Base-by-base conservation (phyloP, 2,797 vertebrate genomes). In the Pempheris klunzingeri region DNA sequence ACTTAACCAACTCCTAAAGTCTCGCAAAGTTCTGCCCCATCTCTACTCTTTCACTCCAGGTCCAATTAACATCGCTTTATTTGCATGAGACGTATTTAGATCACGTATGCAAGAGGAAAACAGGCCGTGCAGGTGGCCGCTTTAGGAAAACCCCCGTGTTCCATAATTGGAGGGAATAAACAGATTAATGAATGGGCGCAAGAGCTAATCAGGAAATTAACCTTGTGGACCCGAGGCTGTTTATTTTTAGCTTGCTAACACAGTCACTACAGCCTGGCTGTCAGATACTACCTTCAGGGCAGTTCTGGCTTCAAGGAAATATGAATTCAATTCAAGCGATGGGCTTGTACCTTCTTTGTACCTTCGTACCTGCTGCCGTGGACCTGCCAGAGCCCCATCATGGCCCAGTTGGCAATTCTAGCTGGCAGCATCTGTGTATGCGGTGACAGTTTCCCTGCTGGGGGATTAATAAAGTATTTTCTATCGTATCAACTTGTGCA, bases 121-220 rank as follows among this genome's bases (percentile, higher is more conserved):
- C 49, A 70, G 2, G 17, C 46, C 13, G 41, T 62, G 15, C 47
- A 60, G 77, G 50, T 67, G 36, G 15, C 67, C n/a, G 18, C 26
- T 38, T 53, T 30, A 12, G 11, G 53, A 22, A 67, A 61, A n/a
- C n/a, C 26, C 7, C 54, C 5, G 20, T 0, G 44, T 79, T 62
- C 26, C 39, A 34, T 71, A 47, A 78, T 15, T 30, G 41, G 24
- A 80, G 24, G 38, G 28, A 80, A 64, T 57, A 67, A 63, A 83
- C 60, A 38, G 68, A 83, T 81, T 62, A 84, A 82, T 76, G 58
- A 83, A 74, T 10, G 68, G 26, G 39, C 71, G 49, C 74, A 75
- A 60, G 13, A 15, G 47, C 62, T 67, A 43, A 76, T 74, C 9
- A 18, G 46, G 28, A 36, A 49, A 77, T 88, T 77, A 81, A 77